A percentile compares a stretch with the other conserved stretches of the same genome.
These are phyloP conservation scores for Climacteris rufus DNA, from an alignment of 2,113 vertebrate species.

Conservation along the genomic window DNA sequence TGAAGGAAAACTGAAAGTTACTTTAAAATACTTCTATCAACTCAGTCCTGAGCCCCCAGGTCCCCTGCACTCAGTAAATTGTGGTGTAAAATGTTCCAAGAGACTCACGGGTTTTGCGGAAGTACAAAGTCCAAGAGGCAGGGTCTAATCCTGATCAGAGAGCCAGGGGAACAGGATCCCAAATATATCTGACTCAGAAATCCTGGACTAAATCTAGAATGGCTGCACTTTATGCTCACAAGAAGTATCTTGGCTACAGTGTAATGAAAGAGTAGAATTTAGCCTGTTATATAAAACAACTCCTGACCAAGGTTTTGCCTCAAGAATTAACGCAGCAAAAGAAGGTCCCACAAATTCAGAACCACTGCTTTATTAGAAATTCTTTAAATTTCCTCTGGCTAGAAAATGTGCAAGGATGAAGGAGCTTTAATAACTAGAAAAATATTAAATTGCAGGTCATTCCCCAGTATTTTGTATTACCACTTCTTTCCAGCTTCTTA, in stretches of 20 bases:
- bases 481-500: background rate
- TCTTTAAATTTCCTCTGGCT: background rate
- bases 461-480: background rate
- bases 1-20: slow-evolving; percentile 23
- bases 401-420: background rate
- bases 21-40: background rate
- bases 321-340: background rate
- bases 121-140: background rate
- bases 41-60: background rate
- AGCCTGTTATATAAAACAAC: background rate
- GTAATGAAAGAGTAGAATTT: background rate
- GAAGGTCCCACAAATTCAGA: background rate
- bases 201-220: background rate
- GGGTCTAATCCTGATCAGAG: background rate
- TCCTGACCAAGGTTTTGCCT: background rate
- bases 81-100: background rate
- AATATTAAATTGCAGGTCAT: background rate
- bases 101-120: background rate
- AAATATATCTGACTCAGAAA: background rate
- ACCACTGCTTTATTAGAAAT: background rate
- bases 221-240: background rate
- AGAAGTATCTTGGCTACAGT: background rate
- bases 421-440: background rate
- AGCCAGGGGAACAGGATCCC: background rate
- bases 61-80: background rate